Base-by-base conservation (phyloP, 2,113 vertebrate species). In the Indicator maculatus region DNA sequence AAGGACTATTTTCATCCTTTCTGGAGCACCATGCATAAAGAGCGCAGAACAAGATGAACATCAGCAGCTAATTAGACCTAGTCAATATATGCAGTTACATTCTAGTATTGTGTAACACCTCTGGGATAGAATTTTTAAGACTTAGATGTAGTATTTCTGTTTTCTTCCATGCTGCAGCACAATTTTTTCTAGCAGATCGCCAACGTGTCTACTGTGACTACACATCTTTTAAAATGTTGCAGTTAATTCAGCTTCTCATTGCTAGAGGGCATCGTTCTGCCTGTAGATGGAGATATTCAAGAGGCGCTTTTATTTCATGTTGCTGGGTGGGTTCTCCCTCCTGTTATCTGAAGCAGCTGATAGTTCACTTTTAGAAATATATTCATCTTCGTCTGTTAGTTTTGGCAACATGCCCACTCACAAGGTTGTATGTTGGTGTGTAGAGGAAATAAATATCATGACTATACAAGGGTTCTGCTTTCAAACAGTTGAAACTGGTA, bases 261-360 rank as follows among this genome's bases (percentile, higher is more conserved):
- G 13, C 6, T 58, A 50, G 20, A 83, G 5, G 59, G 8, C 19
- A 64, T 38, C 0, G 0, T 19, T 75, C 19, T 82, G 76, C 50
- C 21, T 69, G 38, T 16, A 41, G 65, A 36, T 23, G 3, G 16
- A 76, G 76, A 31, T 31, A 33, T 41, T 65, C 45, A 27, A 16
- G 27, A 72, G 8, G 4, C 55, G 27, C 8, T 59, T 6, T 31
- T 63, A 55, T 83, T 53, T 70, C 56, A 63, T 77, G 16, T 38
- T 69, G 8, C 36, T 86, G 56, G 5, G 13, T 16, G 86, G 31
- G 16, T 64, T 78, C 53, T 67, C 70, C 9, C 24, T 82, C 26
- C 44, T 38, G 45, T 52, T 88, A 52, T 50, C 28, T 86, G 69
- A 86, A 66, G 45, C 27, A 81, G 16, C 30, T 86, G 6, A n/a